Percentiles rank a stretch among this genome's conserved stretches.
Evolutionary conservation across 2,888 invertebrate species (phyloP).

Genomic region (Synanthedon andrenaeformis): DNA sequence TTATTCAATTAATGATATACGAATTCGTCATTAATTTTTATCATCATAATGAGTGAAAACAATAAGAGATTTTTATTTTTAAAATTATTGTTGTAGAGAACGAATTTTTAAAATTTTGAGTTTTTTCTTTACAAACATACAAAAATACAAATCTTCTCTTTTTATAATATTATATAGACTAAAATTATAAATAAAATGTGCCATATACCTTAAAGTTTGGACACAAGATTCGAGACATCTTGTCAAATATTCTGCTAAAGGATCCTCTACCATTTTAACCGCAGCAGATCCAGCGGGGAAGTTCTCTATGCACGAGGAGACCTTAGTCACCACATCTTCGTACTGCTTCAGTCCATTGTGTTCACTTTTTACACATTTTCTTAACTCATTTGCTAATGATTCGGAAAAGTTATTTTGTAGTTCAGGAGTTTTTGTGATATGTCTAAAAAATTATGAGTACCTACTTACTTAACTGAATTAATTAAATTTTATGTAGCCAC

Average conservation of each 20-base stretch:
- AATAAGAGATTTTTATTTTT: too few species aligned
- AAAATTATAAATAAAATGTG: not conserved
- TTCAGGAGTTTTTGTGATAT: slow-evolving; percentile 28
- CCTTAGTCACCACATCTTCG: slow-evolving; percentile 22
- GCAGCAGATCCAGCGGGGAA: slow-evolving; percentile 36
- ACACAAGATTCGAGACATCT: slow-evolving; percentile 27
- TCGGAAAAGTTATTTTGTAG: slow-evolving; percentile 31
- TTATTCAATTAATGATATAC: too few species aligned
- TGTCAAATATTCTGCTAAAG: slow-evolving; percentile 24
- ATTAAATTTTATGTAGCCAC: too few species aligned
- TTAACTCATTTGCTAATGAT: slow-evolving; percentile 22
- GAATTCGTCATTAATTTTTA: too few species aligned
- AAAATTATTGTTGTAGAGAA: too few species aligned
- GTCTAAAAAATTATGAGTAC: slow-evolving; percentile 22
- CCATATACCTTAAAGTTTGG: slow-evolving; percentile 29
- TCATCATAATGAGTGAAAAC: too few species aligned
- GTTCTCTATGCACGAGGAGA: slow-evolving; percentile 43
- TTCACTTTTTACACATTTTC: slow-evolving; percentile 6
- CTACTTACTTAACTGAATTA: too few species aligned
- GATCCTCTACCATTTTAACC: slow-evolving; percentile 21
- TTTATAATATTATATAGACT: too few species aligned
- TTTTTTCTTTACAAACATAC: too few species aligned
- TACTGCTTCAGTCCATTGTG: slow-evolving; percentile 16
- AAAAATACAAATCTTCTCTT: too few species aligned
- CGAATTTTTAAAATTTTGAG: too few species aligned